Evolutionary conservation across 2,113 vertebrate species (phyloP).

Genomic region (Aegypius monachus): DNA sequence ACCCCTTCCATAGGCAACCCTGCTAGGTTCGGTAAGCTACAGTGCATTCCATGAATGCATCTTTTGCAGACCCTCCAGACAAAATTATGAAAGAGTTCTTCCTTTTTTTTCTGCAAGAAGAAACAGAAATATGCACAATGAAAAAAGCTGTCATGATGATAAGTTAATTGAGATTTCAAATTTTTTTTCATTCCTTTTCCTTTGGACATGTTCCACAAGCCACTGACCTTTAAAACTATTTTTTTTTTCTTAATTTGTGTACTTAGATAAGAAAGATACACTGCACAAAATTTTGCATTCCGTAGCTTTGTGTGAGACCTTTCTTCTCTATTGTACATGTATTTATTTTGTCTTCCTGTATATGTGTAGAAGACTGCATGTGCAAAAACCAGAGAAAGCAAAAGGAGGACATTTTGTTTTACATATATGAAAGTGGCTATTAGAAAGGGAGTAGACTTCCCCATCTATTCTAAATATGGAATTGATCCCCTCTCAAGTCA

Average conservation of each 20-base stretch:
- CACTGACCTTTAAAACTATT: background rate
- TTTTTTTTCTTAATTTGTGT: background rate
- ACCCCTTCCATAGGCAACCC: background rate
- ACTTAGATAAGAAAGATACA: background rate
- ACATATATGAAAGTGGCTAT: background rate
- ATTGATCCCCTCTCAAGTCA: background rate
- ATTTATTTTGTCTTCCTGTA: background rate
- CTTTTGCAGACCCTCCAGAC: background rate
- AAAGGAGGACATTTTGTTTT: background rate
- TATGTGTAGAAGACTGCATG: background rate
- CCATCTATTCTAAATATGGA: background rate
- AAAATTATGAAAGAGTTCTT: background rate
- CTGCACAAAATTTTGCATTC: background rate
- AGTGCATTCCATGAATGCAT: background rate
- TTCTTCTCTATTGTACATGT: background rate
- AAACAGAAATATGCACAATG: constrained; percentile 5
- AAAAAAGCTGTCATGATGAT: constrained; percentile 20
- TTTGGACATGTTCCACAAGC: background rate
- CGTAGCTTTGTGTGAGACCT: background rate
- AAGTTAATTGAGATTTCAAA: constrained; percentile 36
- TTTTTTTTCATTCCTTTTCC: background rate
- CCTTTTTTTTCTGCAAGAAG: constrained; percentile 29
- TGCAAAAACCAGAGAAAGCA: background rate
- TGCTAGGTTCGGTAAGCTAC: background rate
- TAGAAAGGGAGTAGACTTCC: background rate